Evolutionary conservation across 2,113 vertebrate species (phyloP).

Genomic region (Pavo muticus): DNA sequence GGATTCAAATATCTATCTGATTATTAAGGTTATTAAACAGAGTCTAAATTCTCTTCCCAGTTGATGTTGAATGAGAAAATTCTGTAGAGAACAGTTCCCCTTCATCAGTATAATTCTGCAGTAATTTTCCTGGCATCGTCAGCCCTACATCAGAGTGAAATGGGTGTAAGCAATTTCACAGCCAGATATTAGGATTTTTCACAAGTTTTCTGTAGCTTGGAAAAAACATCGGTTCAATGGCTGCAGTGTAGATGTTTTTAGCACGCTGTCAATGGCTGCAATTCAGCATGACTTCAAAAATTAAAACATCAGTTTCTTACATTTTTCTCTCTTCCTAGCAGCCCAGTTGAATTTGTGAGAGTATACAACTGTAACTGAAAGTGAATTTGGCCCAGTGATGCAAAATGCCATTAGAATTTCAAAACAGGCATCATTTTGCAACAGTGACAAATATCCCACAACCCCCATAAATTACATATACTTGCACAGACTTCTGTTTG

Average conservation of each 20-base stretch:
- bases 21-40: background rate
- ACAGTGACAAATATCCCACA: background rate
- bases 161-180: background rate
- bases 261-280: background rate
- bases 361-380: background rate
- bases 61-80: background rate
- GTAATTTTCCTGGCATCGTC: background rate
- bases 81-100: background rate
- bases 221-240: background rate
- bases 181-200: constrained; percentile 1
- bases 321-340: constrained; percentile 14
- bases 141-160: background rate
- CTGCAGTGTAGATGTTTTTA: background rate
- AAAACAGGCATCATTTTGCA: constrained; percentile 58
- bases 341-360: background rate
- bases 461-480: constrained; percentile 18
- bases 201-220: background rate
- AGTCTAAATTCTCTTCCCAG: background rate
- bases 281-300: constrained; percentile 4
- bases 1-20: background rate
- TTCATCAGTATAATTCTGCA: background rate
- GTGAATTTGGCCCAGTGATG: constrained; percentile 32
- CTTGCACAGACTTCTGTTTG: constrained; percentile 11
- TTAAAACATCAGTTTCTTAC: background rate
- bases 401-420: constrained; percentile 58